Conservation (phyloP, 2,888 invertebrate genomes). For the Sesia apiformis region DNA sequence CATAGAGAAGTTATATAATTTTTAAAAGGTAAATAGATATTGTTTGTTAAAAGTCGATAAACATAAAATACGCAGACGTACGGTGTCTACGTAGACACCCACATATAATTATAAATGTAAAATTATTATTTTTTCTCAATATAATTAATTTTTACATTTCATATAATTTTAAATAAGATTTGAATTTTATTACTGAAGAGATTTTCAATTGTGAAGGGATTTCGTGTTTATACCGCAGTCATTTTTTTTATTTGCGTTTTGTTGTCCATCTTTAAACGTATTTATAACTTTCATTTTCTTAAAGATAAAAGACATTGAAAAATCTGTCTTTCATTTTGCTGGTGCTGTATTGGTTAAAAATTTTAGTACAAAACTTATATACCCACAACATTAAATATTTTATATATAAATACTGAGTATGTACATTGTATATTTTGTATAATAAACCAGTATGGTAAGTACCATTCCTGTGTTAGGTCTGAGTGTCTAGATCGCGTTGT, state of each 20-base stretch:
- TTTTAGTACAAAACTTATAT: too few relatives aligned
- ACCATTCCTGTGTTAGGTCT: constrained; percentile 16
- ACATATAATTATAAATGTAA: too few relatives aligned
- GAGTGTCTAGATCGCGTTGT: constrained; percentile 29
- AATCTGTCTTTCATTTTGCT: constrained; percentile 4
- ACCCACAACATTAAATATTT: constrained; percentile 5
- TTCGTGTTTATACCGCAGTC: background rate
- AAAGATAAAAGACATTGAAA: background rate
- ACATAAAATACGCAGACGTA: too few relatives aligned
- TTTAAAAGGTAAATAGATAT: too few relatives aligned
- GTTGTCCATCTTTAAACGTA: constrained; percentile 12
- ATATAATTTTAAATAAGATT: too few relatives aligned
- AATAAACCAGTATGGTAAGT: constrained; percentile 23
- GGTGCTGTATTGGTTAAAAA: background rate
- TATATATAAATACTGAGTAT: constrained; percentile 12
- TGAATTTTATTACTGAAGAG: too few relatives aligned
- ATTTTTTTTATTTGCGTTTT: constrained; percentile 28
- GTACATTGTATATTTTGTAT: constrained; percentile 1
- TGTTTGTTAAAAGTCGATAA: too few relatives aligned
- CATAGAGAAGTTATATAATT: too few relatives aligned
- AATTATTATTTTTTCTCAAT: too few relatives aligned
- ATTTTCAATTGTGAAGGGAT: too few relatives aligned
- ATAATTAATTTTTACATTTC: too few relatives aligned
- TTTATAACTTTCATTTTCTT: background rate
- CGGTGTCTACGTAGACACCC: too few relatives aligned